Base-by-base conservation (phyloP, 1,140 invertebrate genomes). In the Trichogramma pretiosum region DNA sequence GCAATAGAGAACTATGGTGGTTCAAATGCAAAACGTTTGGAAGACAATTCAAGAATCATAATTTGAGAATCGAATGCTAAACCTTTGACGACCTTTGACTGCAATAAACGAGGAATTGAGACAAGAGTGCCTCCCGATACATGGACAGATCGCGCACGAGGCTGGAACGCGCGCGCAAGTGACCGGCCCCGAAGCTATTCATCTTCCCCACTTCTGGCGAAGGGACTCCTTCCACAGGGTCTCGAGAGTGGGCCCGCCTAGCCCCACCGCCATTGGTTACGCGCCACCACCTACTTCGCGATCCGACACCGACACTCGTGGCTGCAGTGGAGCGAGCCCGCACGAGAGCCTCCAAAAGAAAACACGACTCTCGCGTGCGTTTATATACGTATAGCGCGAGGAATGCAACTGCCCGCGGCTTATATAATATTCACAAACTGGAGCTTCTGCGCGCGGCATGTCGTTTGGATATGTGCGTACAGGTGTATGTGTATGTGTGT, bases 51-150 rank as follows among this genome's bases (percentile, higher is more conserved):
- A n/a, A n/a, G n/a, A n/a, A n/a, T n/a, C n/a, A n/a, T n/a, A n/a
- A n/a, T n/a, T n/a, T n/a, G n/a, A n/a, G n/a, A n/a, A n/a, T n/a
- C n/a, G n/a, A n/a, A n/a, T n/a, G n/a, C n/a, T n/a, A n/a, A n/a
- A n/a, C n/a, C n/a, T n/a, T n/a, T 51, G 54, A 54, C 62, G 68
- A 72, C 67, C 67, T 70, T 63, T 72, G 67, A 70, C 67, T 66
- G 58, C 58, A n/a, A n/a, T n/a, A n/a, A n/a, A n/a, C n/a, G 58
- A 64, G 63, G 56, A 56, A 55, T n/a, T n/a, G n/a, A n/a, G n/a
- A n/a, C n/a, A n/a, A n/a, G n/a, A n/a, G 35, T 5, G 35, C 10
- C 35, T 37, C 35, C 21, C 35, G 7, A 11, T 17, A 5, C 14
- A 39, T 22, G 24, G 14, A 11, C 14, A 41, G 13, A 41, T 58